These are phyloP conservation scores for Agrilus biguttatus DNA, from an alignment of 2,888 invertebrate species.

Conservation along the genomic window DNA sequence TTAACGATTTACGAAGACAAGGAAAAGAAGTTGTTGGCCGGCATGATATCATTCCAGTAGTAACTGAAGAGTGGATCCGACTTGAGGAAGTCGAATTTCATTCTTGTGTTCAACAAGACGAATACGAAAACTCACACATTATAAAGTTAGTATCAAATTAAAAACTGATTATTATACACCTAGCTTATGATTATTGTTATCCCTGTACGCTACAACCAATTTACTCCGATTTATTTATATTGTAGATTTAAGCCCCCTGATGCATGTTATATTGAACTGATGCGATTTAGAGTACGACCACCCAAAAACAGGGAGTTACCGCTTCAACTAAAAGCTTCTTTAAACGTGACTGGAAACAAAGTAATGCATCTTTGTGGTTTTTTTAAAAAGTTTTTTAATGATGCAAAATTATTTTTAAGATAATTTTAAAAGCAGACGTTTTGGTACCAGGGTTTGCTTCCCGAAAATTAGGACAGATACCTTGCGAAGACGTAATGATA, in stretches of 20 bases:
- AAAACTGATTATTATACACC: not conserved
- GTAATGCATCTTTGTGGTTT: conserved; percentile 25
- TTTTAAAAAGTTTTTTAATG: not conserved
- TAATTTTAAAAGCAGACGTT: conserved; percentile 89
- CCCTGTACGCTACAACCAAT: too few relatives aligned
- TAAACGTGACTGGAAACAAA: conserved; percentile 76
- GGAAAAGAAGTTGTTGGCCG: conserved; percentile 98
- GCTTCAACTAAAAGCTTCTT: conserved; percentile 80
- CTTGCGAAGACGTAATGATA: conserved; percentile 94
- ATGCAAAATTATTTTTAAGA: conserved; percentile 32
- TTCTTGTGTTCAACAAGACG: conserved; percentile 80
- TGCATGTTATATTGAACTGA: conserved; percentile 92
- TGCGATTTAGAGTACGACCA: conserved; percentile 89
- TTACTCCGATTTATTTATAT: too few relatives aligned
- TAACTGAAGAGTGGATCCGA: conserved; percentile 98
- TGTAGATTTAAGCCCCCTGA: conserved; percentile 88
- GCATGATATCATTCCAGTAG: conserved; percentile 96
- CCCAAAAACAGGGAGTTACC: conserved; percentile 95
- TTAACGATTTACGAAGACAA: conserved; percentile 94
- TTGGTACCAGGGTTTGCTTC: conserved; percentile 95
- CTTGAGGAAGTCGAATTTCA: conserved; percentile 92
- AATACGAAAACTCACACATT: conserved; percentile 71
- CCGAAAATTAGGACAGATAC: conserved; percentile 87
- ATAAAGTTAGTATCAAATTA: conserved; percentile 49
- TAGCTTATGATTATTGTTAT: too few relatives aligned